Evolutionary conservation across 2,888 invertebrate genomes (phyloP).

Genomic region (Calephelis perditalis): DNA sequence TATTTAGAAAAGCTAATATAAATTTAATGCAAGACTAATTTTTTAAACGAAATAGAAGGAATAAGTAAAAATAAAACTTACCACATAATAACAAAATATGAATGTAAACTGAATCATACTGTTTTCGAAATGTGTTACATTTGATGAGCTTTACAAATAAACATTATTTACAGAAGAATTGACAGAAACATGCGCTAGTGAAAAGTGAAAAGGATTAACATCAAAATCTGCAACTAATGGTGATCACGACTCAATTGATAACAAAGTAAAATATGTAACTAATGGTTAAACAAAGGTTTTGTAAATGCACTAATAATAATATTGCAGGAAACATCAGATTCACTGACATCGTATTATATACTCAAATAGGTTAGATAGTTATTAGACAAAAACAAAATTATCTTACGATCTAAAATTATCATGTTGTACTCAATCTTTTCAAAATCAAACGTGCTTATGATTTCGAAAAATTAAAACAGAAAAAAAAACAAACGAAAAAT

Average conservation of each 20-base stretch:
- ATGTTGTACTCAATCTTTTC: neutral
- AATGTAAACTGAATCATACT: slow-evolving; percentile 24
- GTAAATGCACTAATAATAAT: slow-evolving; percentile 1
- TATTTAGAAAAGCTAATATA: slow-evolving; percentile 13
- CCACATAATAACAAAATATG: slow-evolving; percentile 64
- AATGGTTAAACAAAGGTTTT: slow-evolving; percentile 4
- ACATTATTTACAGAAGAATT: slow-evolving; percentile 7
- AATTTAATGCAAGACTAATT: slow-evolving; percentile 11
- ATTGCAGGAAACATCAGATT: neutral
- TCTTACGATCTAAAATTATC: neutral
- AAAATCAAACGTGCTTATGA: no score
- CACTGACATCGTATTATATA: neutral
- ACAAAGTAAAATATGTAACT: slow-evolving; percentile 1
- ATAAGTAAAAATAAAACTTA: slow-evolving; percentile 51
- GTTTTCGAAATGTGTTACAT: slow-evolving; percentile 6
- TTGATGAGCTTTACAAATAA: slow-evolving; percentile 8
- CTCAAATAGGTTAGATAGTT: neutral
- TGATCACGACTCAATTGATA: neutral
- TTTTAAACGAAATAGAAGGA: slow-evolving; percentile 33
- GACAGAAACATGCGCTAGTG: slow-evolving; percentile 29
- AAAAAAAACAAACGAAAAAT: no score
- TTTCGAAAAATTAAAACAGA: no score
- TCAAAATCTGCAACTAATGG: slow-evolving; percentile 2
- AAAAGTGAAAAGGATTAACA: slow-evolving; percentile 7
- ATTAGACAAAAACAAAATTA: slow-evolving; percentile 3